Base-by-base conservation (phyloP, 2,113 vertebrate genomes). In the Hiodon tergisus region DNA sequence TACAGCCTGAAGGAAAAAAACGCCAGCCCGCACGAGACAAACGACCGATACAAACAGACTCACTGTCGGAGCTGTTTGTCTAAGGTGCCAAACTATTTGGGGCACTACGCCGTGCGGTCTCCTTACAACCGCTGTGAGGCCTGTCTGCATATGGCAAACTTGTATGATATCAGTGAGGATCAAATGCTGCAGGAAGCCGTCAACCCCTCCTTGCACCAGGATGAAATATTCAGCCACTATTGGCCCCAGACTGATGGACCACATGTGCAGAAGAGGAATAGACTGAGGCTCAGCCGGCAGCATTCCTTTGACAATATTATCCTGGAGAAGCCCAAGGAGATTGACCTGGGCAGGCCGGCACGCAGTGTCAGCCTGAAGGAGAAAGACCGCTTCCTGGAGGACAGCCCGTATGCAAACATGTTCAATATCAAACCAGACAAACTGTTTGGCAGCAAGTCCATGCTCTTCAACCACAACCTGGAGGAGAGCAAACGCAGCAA, bases 111-210 rank as follows among this genome's bases (percentile, higher is more conserved):
- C 0, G 90, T 94, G 74, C 89, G 96, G 69, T 93, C 95, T 1
- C 94, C 96, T 2, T 96, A 94, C 81, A 95, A 95, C 2, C 91
- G 92, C 83, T 99, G 97, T 0, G 97, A 98, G 0, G 93, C 96
- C 0, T 99, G 97, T 74, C 85, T 95, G 75, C 88, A 96, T 79
- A 93, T 93, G 81, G 96, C 93, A 3, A 96, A 96, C 89, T 90
- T 99, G 62, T 98, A 99, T 5, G 95, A 99, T 82, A 99, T 99
- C 61, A 96, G 97, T 4, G 97, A 99, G 86, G 96, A 98, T 87
- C 95, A 98, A 87, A 95, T 96, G 87, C 89, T 94, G 65, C 92
- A 93, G 87, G 91, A 92, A 4, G 52, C 78, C 7, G 84, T 89
- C 2, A 89, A 85, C 47, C 87, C 90, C 54, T 31, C 73, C 3